A percentile compares a stretch with the other conserved stretches of the same genome.
Evolutionary conservation across 2,888 invertebrate species (phyloP).

Genomic region (Eutolmus rufibarbis): DNA sequence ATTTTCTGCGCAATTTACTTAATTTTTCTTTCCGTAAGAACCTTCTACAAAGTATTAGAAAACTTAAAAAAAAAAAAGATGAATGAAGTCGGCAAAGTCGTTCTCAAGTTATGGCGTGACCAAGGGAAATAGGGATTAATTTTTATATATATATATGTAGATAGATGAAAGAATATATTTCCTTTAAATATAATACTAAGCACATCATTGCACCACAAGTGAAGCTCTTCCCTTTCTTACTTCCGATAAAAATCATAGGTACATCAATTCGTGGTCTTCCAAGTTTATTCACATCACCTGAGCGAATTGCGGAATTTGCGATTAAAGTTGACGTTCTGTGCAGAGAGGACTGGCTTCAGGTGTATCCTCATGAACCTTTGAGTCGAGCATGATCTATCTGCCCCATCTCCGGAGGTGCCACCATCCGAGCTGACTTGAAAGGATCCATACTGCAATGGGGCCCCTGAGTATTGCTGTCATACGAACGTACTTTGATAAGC

Average conservation of each 20-base stretch:
- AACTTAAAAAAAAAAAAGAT: no score
- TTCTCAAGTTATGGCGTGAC: no score
- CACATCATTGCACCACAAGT: background rate
- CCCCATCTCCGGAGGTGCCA: background rate
- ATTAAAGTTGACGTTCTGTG: background rate
- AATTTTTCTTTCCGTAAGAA: no score
- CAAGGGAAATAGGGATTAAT: no score
- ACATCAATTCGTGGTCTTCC: background rate
- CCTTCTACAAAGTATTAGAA: no score
- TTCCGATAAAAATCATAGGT: background rate
- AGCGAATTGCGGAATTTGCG: background rate
- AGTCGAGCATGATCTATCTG: background rate
- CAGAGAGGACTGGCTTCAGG: background rate
- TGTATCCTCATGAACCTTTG: background rate
- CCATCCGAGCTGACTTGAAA: background rate
- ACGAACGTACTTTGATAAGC: background rate
- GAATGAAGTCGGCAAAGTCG: no score
- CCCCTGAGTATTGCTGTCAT: background rate
- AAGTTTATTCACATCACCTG: background rate
- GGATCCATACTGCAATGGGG: background rate
- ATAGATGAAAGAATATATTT: background rate
- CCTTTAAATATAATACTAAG: background rate
- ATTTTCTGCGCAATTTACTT: no score
- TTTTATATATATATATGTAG: no score
- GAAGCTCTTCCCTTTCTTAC: background rate